These are phyloP conservation scores for Sardina pilchardus DNA, from an alignment of 2,113 vertebrate genomes.

Conservation along the genomic window DNA sequence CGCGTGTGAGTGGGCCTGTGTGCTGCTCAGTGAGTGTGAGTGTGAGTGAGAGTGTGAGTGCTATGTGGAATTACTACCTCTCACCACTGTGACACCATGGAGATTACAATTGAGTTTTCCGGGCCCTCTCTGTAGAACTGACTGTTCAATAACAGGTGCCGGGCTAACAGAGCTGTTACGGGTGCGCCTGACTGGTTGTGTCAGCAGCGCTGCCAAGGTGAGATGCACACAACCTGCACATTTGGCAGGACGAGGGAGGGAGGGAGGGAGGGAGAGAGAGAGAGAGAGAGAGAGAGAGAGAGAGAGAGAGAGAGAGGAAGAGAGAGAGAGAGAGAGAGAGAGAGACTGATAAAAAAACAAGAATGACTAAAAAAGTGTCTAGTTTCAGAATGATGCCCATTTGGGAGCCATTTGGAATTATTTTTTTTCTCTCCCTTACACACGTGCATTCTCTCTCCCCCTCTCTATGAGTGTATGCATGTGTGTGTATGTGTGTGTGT, in stretches of 20 bases:
- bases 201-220: slow-evolving; percentile 73
- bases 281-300: slow-evolving; percentile 48
- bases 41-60: slow-evolving; percentile 54
- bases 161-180: slow-evolving; percentile 75
- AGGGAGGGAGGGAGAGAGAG: neutral
- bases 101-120: slow-evolving; percentile 81
- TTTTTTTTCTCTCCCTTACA: slow-evolving; percentile 32
- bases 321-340: slow-evolving; percentile 46
- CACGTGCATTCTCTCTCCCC: neutral
- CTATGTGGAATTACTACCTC: slow-evolving; percentile 76
- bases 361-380: slow-evolving; percentile 49
- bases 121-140: slow-evolving; percentile 69
- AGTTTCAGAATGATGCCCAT: slow-evolving; percentile 67
- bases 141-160: slow-evolving; percentile 81
- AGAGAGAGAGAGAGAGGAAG: neutral
- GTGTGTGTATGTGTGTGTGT: neutral
- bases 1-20: neutral
- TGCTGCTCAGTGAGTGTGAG: neutral
- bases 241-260: slow-evolving; percentile 66
- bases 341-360: slow-evolving; percentile 31
- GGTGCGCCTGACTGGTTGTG: slow-evolving; percentile 75
- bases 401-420: slow-evolving; percentile 69
- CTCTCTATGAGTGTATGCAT: neutral
- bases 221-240: slow-evolving; percentile 73
- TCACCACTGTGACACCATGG: slow-evolving; percentile 77